Conservation (phyloP, 2,113 vertebrate genomes). For the Indri indri region DNA sequence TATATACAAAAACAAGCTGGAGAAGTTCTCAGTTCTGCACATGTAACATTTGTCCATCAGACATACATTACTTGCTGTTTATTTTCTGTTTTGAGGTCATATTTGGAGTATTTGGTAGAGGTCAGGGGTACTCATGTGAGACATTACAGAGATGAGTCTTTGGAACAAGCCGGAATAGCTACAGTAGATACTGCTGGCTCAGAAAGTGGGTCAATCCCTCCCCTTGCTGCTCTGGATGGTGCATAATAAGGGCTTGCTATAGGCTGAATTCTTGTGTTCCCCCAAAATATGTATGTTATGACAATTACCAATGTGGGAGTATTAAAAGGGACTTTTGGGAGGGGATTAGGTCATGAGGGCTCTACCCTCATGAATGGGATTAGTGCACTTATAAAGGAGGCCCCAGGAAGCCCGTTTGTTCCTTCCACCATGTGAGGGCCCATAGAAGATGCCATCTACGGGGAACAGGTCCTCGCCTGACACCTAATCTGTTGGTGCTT, state of each 20-base stretch:
- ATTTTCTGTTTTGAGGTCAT: not conserved
- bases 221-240: not conserved
- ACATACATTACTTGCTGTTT: not conserved
- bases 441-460: not conserved
- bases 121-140: not conserved
- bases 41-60: not conserved
- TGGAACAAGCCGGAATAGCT: not conserved
- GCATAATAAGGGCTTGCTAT: not conserved
- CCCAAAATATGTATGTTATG: not conserved
- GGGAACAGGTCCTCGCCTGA: not conserved
- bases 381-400: not conserved
- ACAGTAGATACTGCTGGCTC: too few species aligned
- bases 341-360: not conserved
- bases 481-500: not conserved
- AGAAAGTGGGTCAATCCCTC: not conserved
- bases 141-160: not conserved
- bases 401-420: not conserved
- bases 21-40: not conserved
- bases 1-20: not conserved
- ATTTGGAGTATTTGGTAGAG: not conserved
- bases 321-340: not conserved
- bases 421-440: not conserved
- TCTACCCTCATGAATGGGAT: not conserved
- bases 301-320: not conserved
- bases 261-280: not conserved